phyloP scores from a whole-genome alignment of 2,113 vertebrate genomes.

The Vicugna pacos region DNA sequence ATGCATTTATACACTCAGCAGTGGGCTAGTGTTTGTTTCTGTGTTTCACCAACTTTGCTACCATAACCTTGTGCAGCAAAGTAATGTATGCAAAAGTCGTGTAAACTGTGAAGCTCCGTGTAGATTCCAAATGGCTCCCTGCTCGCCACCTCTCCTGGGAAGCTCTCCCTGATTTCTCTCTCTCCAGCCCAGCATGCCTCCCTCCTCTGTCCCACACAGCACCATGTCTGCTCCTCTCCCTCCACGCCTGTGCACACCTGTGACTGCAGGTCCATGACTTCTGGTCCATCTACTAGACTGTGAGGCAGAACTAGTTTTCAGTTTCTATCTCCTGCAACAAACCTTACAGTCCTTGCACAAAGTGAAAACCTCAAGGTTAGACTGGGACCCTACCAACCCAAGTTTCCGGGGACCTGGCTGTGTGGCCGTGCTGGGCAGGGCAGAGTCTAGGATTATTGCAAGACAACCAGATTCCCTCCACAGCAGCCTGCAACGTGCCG shows the following conservation, averaged over 20 bases:
- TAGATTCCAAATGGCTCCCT: not conserved
- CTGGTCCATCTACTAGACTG: not conserved
- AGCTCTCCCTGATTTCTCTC: not conserved
- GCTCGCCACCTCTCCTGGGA: not conserved
- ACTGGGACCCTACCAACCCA: not conserved
- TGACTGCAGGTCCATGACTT: too few relatives aligned
- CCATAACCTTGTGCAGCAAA: not conserved
- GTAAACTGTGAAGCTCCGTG: not conserved
- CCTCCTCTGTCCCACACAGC: not conserved
- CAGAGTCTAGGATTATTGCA: not conserved
- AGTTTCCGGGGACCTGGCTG: not conserved
- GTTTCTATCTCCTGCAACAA: not conserved
- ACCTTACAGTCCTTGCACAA: not conserved
- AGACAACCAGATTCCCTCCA: not conserved
- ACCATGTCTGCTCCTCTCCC: not conserved
- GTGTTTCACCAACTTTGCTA: not conserved
- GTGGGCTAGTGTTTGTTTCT: not conserved
- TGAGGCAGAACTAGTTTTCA: not conserved
- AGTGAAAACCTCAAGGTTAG: not conserved
- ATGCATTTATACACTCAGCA: not conserved
- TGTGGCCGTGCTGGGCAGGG: not conserved
- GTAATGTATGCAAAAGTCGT: not conserved
- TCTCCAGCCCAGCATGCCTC: not conserved
- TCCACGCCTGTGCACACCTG: rapidly evolving
- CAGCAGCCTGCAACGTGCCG: too few relatives aligned